Evolutionary conservation across 2,113 vertebrate genomes (phyloP).

Genomic region (Nannobrachium achirus): DNA sequence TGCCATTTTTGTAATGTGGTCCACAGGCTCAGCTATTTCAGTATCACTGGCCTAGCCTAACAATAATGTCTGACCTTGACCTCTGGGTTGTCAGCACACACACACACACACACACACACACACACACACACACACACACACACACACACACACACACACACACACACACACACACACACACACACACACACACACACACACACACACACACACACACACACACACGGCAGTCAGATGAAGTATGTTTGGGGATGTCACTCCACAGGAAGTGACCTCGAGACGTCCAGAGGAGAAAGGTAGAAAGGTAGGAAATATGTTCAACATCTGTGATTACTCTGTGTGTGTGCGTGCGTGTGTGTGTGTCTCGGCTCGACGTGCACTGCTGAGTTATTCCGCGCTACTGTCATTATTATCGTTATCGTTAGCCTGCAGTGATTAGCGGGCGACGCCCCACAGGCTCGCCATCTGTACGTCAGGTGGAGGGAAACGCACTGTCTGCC

Average conservation of each 20-base stretch:
- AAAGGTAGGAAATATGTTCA: constrained; percentile 12
- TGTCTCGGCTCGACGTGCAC: background rate
- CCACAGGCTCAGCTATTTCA: no score
- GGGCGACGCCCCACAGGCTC: constrained; percentile 36
- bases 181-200: constrained; percentile 20
- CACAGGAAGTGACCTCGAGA: constrained; percentile 7
- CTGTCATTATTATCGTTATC: constrained; percentile 45
- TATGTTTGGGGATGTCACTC: background rate
- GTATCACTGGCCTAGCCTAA: no score
- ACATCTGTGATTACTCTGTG: constrained; percentile 38
- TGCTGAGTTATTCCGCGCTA: constrained; percentile 14
- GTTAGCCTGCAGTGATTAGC: constrained; percentile 43
- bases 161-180: no score
- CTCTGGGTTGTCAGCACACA: no score
- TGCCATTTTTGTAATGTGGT: no score
- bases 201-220: background rate
- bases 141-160: no score
- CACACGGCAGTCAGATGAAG: background rate
- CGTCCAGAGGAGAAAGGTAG: background rate
- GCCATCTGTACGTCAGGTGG: constrained; percentile 59
- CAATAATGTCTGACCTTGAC: no score
- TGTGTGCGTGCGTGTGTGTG: background rate
- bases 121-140: no score
- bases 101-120: no score
- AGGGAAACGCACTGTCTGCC: constrained; percentile 40